phyloP scores from a whole-genome alignment of 2,888 invertebrate genomes.

The Gisinianus flammeolus region DNA sequence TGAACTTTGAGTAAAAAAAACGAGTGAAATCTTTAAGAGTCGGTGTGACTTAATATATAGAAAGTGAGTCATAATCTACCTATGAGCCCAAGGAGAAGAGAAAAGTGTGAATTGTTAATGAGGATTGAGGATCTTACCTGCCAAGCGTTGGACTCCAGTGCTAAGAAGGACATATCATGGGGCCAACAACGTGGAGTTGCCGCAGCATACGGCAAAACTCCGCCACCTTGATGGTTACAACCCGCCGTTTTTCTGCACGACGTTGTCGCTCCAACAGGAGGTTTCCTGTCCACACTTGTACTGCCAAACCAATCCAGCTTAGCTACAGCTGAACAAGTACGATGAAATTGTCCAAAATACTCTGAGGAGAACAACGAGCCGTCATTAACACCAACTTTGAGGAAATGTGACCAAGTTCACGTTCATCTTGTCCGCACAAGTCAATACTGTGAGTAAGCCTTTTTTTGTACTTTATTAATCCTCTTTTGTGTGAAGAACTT shows the following conservation, averaged over 20 bases:
- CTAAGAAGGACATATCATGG: constrained; percentile 58
- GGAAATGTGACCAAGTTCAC: constrained; percentile 18
- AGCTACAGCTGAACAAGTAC: not conserved
- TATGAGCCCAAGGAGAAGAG: no score
- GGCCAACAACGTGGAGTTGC: constrained; percentile 58
- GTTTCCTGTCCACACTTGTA: constrained; percentile 44
- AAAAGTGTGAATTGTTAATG: not conserved
- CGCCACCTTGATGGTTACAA: constrained; percentile 54
- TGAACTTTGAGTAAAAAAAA: no score
- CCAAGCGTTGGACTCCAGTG: constrained; percentile 57
- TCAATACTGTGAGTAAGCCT: not conserved
- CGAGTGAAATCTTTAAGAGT: no score
- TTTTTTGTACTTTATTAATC: no score
- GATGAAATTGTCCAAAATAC: not conserved
- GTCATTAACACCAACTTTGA: constrained; percentile 6
- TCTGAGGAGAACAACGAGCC: not conserved
- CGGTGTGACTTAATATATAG: no score
- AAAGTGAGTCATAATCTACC: no score
- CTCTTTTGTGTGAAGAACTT: no score
- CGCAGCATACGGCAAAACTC: constrained; percentile 52
- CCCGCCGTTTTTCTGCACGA: constrained; percentile 53
- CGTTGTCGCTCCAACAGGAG: constrained; percentile 45
- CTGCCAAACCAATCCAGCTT: constrained; percentile 53
- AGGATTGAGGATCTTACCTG: no score
- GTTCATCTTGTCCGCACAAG: constrained; percentile 1